A percentile compares a stretch with the other conserved stretches of the same genome.
Conservation (phyloP, 2,797 vertebrate species). For the Molothrus aeneus region DNA sequence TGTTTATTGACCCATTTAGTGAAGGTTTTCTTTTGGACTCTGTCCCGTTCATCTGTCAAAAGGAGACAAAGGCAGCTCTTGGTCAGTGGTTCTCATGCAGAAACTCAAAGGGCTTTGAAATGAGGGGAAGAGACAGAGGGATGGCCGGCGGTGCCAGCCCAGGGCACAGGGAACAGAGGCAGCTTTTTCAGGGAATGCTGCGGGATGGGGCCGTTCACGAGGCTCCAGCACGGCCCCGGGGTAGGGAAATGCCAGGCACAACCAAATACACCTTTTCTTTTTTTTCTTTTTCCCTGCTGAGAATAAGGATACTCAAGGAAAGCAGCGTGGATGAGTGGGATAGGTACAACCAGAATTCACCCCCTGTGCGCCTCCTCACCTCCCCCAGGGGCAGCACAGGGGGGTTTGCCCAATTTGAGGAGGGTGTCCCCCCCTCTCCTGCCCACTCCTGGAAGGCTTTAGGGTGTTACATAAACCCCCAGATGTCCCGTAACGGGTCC, state of each 20-base stretch:
- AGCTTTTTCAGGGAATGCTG: not conserved
- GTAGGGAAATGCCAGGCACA: not conserved
- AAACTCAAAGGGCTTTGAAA: constrained; percentile 45
- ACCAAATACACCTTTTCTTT: fast-evolving
- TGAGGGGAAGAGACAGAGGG: constrained; percentile 41
- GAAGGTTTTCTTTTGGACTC: constrained; percentile 99
- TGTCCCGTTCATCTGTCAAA: constrained; percentile 92
- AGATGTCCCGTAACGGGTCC: not conserved
- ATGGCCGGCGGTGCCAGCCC: not conserved
- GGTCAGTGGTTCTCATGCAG: constrained; percentile 44
- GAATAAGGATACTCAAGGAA: fast-evolving
- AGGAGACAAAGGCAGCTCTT: constrained; percentile 50
- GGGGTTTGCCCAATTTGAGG: not conserved
- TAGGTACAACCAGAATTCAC: fast-evolving
- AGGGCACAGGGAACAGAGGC: not conserved
- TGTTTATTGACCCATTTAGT: constrained; percentile 99
- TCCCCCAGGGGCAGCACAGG: not conserved
- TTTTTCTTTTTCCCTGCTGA: no score
- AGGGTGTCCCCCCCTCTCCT: not conserved
- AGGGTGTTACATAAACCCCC: not conserved
- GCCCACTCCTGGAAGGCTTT: not conserved
- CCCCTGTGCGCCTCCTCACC: fast-evolving
- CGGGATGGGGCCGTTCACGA: fast-evolving
- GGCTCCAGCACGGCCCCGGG: fast-evolving
- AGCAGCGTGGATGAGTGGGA: fast-evolving